These are phyloP conservation scores for Cynaeus angustus DNA, from an alignment of 2,888 invertebrate genomes.

Conservation along the genomic window DNA sequence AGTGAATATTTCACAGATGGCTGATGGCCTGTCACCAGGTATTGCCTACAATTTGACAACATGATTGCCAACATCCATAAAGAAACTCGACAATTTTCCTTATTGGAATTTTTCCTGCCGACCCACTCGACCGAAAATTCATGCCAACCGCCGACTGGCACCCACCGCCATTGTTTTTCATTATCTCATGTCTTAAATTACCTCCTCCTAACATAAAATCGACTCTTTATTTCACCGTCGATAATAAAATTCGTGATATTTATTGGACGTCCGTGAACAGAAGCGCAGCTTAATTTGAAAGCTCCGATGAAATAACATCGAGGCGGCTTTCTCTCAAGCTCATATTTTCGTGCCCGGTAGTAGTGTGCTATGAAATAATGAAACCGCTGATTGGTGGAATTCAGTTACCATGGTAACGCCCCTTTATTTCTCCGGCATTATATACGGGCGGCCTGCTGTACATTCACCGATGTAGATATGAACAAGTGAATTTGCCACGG, in stretches of 20 bases:
- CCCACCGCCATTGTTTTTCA: conserved; percentile 16
- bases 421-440: conserved; percentile 65
- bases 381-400: conserved; percentile 71
- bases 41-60: conserved; percentile 67
- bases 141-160: conserved; percentile 15
- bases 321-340: conserved; percentile 48
- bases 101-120: conserved; percentile 30
- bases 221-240: conserved; percentile 29
- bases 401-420: conserved; percentile 70
- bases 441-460: conserved; percentile 57
- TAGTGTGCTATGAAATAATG: conserved; percentile 68
- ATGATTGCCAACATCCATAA: conserved; percentile 65
- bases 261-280: conserved; percentile 25
- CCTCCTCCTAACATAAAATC: conserved; percentile 26
- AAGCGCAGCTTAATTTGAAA: conserved; percentile 40
- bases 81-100: conserved; percentile 40
- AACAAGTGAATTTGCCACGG: conserved; percentile 37
- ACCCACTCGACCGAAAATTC: conserved; percentile 5
- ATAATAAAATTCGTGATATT: conserved; percentile 31
- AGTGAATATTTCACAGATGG: conserved; percentile 65
- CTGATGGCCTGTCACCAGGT: conserved; percentile 65
- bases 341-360: conserved; percentile 62
- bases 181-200: too few species aligned
- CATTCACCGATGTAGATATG: conserved; percentile 52
- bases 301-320: conserved; percentile 35